Percentiles rank a stretch among this genome's conserved stretches.
Evolutionary conservation across 2,113 vertebrate genomes (phyloP).

Genomic region (Colossoma macropomum): DNA sequence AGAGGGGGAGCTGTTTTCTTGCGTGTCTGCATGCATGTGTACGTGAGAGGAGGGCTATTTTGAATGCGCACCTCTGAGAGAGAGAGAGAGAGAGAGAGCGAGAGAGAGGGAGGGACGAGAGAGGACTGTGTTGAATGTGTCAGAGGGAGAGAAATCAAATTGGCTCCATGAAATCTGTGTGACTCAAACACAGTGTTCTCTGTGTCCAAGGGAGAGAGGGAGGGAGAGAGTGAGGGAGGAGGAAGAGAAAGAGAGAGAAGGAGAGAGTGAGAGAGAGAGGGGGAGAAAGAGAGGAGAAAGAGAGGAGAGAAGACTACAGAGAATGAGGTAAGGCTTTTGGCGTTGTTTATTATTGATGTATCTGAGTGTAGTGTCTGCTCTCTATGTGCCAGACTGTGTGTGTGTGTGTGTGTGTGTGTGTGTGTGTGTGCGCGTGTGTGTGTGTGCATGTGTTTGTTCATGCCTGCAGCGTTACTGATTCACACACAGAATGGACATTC

Average conservation of each 20-base stretch:
- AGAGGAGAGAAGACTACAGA: conserved; percentile 62
- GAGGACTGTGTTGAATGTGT: conserved; percentile 69
- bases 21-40: conserved; percentile 54
- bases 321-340: conserved; percentile 70
- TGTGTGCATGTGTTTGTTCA: conserved; percentile 13
- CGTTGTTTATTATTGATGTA: conserved; percentile 59
- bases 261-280: conserved; percentile 44
- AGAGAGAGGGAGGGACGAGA: conserved; percentile 45
- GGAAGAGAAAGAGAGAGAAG: conserved; percentile 58
- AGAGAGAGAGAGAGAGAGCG: conserved; percentile 44
- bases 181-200: conserved; percentile 73
- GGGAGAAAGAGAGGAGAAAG: conserved; percentile 55
- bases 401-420: conserved; percentile 17
- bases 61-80: conserved; percentile 32
- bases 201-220: conserved; percentile 49
- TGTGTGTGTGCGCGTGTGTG: conserved; percentile 10
- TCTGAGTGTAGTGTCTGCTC: conserved; percentile 61
- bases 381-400: conserved; percentile 45
- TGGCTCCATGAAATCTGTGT: conserved; percentile 75
- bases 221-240: conserved; percentile 60
- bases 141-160: conserved; percentile 64
- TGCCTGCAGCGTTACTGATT: conserved; percentile 28
- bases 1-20: conserved; percentile 62
- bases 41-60: conserved; percentile 42
- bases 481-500: conserved; percentile 20